Base-by-base conservation (phyloP, 2,797 vertebrate genomes). In the Columba guinea region DNA sequence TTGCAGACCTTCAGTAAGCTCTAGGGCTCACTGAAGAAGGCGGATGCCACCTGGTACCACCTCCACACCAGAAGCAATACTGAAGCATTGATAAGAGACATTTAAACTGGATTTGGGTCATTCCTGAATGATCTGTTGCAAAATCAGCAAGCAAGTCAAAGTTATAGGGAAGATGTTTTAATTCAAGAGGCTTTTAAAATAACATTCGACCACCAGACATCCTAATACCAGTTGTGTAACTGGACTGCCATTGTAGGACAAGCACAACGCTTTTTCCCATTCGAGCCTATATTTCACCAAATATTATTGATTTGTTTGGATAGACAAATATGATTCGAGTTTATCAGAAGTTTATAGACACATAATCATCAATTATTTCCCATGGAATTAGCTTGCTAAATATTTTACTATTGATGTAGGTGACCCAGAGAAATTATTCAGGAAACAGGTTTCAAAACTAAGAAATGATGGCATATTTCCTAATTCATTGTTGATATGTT, bases 191-290 rank as follows among this genome's bases (percentile, higher is more conserved):
- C 9, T 32, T 63, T 79, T 79, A 24, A 44, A 79, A 30, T 5
- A 35, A 5, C 11, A 15, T 41, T 64, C 56, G 41, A 6, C 10
- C 27, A 63, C 23, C n/a, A 59, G 9, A 4, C 32, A 49, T 37
- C 35, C 24, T 82, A 35, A 35, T 24, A 35, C 4, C 28, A 24
- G 13, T 8, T 34, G 21, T 23, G 20, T 19, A 58, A 26, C 23
- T 24, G 26, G 68, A 28, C 28, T 53, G 30, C 46, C 41, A 13
- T 13, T n/a, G 18, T 44, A 52, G 16, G 14, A 67, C 2, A 3
- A 63, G 13, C 12, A 18, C 32, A 32, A 20, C 9, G 10, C 1
- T 60, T 59, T 76, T 44, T 24, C 15, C 5, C 0, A 0, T 8
- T 18, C 26, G 39, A 74, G 41, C 3, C 39, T 9, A 3, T 32